phyloP scores from a whole-genome alignment of 2,888 invertebrate species.

The Drosophila mulleri region DNA sequence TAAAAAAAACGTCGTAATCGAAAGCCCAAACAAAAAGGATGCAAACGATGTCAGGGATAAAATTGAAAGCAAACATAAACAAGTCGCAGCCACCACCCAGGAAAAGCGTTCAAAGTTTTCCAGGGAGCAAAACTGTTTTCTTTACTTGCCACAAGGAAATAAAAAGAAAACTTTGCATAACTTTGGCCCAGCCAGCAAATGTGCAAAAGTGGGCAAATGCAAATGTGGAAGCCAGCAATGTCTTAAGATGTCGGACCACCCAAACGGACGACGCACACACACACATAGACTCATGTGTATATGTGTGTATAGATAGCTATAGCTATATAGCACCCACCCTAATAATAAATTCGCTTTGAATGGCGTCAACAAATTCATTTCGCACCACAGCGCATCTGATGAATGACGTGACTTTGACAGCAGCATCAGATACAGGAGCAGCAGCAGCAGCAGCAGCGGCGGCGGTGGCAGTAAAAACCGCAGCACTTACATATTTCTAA shows the following conservation, averaged over 20 bases:
- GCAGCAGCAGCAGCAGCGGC: background rate
- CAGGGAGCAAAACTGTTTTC: slow-evolving; percentile 1
- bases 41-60: slow-evolving; percentile 67
- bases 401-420: slow-evolving; percentile 69
- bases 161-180: slow-evolving; percentile 19
- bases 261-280: slow-evolving; percentile 19
- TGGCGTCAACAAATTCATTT: slow-evolving; percentile 72
- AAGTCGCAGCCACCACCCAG: slow-evolving; percentile 39
- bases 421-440: slow-evolving; percentile 22
- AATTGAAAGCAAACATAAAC: slow-evolving; percentile 72
- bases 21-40: slow-evolving; percentile 61
- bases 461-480: background rate
- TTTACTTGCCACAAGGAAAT: slow-evolving; percentile 1
- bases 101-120: slow-evolving; percentile 14
- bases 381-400: slow-evolving; percentile 70
- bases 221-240: slow-evolving; percentile 26
- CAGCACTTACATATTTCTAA: slow-evolving; percentile 1
- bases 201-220: slow-evolving; percentile 34
- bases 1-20: slow-evolving; percentile 32
- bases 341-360: slow-evolving; percentile 57
- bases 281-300: background rate
- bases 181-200: slow-evolving; percentile 9
- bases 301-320: background rate
- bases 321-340: slow-evolving; percentile 6
- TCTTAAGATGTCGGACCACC: slow-evolving; percentile 39